Percentiles rank a stretch among this genome's conserved stretches.
Conservation (phyloP, 2,888 invertebrate genomes). For the Heliconius sara region DNA sequence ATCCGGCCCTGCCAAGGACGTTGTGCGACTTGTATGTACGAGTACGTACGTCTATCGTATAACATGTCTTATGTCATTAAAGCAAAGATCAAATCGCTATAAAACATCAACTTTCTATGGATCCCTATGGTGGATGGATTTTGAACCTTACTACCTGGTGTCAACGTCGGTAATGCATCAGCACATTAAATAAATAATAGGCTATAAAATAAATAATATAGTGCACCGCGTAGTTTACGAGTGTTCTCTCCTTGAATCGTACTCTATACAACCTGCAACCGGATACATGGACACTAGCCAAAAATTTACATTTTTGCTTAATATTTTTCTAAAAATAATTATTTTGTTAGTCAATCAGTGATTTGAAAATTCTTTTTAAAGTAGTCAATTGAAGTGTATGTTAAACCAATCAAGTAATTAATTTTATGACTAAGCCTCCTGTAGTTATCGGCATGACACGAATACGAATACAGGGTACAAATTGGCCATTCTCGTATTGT, state of each 20-base stretch:
- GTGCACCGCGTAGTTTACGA: conserved; percentile 35
- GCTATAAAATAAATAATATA: conserved; percentile 23
- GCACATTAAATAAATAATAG: not conserved
- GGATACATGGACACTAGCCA: conserved; percentile 24
- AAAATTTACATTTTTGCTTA: conserved; percentile 13
- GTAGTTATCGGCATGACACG: not conserved
- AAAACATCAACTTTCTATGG: conserved; percentile 22
- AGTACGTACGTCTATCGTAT: not conserved
- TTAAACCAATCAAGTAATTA: too few relatives aligned
- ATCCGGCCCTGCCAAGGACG: conserved; percentile 37
- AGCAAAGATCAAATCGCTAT: conserved; percentile 25
- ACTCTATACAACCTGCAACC: conserved; percentile 32
- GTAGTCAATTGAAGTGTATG: not conserved
- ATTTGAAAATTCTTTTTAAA: not conserved
- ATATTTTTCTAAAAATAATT: too few relatives aligned
- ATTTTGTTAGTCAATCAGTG: not conserved
- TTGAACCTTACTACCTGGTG: not conserved
- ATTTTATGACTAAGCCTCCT: not conserved
- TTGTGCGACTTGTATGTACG: not conserved
- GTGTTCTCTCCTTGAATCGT: conserved; percentile 42
- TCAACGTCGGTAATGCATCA: not conserved
- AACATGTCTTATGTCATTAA: conserved; percentile 18
- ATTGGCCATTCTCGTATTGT: not conserved
- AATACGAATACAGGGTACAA: not conserved
- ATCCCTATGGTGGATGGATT: not conserved